phyloP scores from a whole-genome alignment of 1,140 invertebrate species.

The Nasonia vitripennis region DNA sequence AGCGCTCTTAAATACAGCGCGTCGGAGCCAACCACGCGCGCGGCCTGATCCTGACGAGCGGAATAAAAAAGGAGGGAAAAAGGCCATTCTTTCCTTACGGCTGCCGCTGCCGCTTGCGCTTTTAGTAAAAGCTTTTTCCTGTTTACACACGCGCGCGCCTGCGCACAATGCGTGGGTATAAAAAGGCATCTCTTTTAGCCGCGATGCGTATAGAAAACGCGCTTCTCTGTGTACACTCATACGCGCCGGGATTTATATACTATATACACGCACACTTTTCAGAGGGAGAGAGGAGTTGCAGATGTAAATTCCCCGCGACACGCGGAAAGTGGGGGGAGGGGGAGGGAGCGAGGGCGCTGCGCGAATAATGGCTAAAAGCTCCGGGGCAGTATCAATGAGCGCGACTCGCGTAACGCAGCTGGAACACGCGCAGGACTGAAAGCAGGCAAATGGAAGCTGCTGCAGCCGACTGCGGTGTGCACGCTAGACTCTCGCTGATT shows the following conservation, averaged over 20 bases:
- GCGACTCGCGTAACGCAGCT: slow-evolving; percentile 20
- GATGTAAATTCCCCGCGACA: slow-evolving; percentile 1
- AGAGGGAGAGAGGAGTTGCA: background rate
- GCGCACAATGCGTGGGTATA: background rate
- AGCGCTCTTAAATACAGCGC: background rate
- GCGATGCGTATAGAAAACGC: slow-evolving; percentile 10
- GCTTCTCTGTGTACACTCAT: background rate
- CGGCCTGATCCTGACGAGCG: slow-evolving; percentile 16
- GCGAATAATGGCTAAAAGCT: slow-evolving; percentile 30
- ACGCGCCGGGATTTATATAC: too few relatives aligned
- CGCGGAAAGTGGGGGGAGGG: background rate
- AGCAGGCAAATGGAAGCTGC: slow-evolving; percentile 2
- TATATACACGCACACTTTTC: background rate
- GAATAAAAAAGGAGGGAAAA: slow-evolving; percentile 8
- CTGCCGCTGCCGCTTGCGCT: background rate
- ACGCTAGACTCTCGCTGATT: background rate
- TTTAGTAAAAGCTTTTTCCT: slow-evolving; percentile 47
- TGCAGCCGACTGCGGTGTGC: background rate
- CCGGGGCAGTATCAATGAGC: slow-evolving; percentile 20
- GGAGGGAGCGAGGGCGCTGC: too few relatives aligned
- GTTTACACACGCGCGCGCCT: slow-evolving; percentile 6
- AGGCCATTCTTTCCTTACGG: slow-evolving; percentile 12
- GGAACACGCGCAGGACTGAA: slow-evolving; percentile 11
- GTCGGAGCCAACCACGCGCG: background rate
- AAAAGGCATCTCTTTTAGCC: background rate